Base-by-base conservation (phyloP, 2,113 vertebrate genomes). In the Excalfactoria chinensis region DNA sequence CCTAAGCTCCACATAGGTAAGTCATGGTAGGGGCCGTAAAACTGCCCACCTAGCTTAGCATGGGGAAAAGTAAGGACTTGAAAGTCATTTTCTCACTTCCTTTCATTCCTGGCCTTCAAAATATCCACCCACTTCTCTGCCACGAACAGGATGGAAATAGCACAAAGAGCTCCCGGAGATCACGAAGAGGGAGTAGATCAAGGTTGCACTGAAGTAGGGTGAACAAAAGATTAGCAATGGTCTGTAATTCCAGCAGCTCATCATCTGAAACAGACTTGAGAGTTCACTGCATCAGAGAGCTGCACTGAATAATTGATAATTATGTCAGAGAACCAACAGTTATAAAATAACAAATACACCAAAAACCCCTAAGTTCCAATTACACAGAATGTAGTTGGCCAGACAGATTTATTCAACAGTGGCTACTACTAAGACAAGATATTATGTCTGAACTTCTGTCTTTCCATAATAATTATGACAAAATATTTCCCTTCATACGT, bases 131-230 rank as follows among this genome's bases (percentile, higher is more conserved):
- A 59, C 20, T 5, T 40, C 7, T 69, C 41, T 76, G 59, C 67
- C 41, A 59, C 53, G 49, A 66, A n/a, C 0, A 3, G 16, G 16
- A 77, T 3, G 1, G 16, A 25, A 68, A 56, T 32, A 88, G 37
- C 35, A 81, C 63, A 37, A 77, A 13, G 11, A 64, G 7, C 18
- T 22, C 56, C 44, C 15, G 32, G 28, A 76, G 44, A 14, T 48
- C 22, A 20, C 0, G 0, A 35, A n/a, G 30, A 48, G 7, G 20
- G 18, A 44, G 14, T n/a, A 44, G 43, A 51, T 7, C 0, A 2
- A 62, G 40, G 40, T 62, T 89, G 8, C 34, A 64, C 18, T 41
- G 49, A 76, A 82, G 30, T 26, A 71, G 34, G 12, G 55, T 60
- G 35, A 86, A 20, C 22, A 69, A 73, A 49, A 14, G 1, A 43